Conservation (phyloP, 1,140 invertebrate species). For the Macrobrachium rosenbergii region DNA sequence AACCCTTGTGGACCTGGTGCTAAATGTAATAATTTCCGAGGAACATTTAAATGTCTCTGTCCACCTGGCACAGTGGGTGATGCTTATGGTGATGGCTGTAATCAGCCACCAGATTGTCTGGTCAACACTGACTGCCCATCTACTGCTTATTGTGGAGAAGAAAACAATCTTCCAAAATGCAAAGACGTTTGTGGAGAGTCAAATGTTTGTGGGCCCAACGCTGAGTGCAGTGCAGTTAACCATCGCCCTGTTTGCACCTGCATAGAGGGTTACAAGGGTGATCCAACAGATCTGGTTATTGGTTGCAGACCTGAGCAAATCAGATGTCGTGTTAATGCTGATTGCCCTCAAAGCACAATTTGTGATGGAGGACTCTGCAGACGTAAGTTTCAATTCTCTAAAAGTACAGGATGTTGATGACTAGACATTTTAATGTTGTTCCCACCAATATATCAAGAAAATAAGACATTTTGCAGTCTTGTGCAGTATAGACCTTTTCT, state of each 20-base stretch:
- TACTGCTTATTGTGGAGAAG: constrained; percentile 80
- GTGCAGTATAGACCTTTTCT: too few relatives aligned
- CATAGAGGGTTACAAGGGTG: constrained; percentile 81
- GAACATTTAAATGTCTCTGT: constrained; percentile 85
- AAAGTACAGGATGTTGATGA: too few relatives aligned
- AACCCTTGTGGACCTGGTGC: constrained; percentile 87
- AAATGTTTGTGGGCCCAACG: constrained; percentile 81
- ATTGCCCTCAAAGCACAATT: constrained; percentile 84
- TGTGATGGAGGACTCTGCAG: constrained; percentile 86
- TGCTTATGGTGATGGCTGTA: constrained; percentile 83
- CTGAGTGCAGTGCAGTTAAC: constrained; percentile 82
- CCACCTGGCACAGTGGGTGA: constrained; percentile 84
- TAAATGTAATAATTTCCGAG: constrained; percentile 84
- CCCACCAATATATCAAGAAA: not conserved
- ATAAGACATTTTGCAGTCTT: not conserved
- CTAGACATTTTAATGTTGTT: too few relatives aligned
- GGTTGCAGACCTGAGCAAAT: constrained; percentile 84
- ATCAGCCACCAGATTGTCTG: constrained; percentile 82
- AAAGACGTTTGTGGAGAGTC: constrained; percentile 83
- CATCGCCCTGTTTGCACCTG: constrained; percentile 84
- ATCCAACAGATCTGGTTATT: constrained; percentile 77
- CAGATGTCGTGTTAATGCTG: constrained; percentile 78
- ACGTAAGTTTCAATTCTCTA: constrained; percentile 74
- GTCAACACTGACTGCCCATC: constrained; percentile 83
- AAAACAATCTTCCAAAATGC: constrained; percentile 81